Evolutionary conservation across 2,888 invertebrate genomes (phyloP), one percentile per base, ranked within the genome.

Genomic region (Philhelius pedissequus): DNA sequence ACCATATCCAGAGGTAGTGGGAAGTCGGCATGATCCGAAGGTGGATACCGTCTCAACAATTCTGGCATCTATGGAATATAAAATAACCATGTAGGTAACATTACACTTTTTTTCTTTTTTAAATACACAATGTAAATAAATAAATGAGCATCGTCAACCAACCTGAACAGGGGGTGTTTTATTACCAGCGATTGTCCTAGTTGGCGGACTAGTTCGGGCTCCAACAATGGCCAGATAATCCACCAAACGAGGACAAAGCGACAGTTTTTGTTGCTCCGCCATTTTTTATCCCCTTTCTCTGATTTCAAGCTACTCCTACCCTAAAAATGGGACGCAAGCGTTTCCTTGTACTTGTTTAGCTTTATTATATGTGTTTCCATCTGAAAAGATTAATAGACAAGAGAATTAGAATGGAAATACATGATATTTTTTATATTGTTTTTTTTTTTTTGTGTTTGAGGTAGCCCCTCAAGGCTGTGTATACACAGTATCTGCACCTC

Each of bases 201-300:
- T 89, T 13, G 94, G 93, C 88, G 94, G 92, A 80, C 92, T 93
- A 86, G 97, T 96, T 87, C 96, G 94, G 32, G 97, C 97, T 88
- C 99, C 99, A 88, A 99, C 98, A 90, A 99, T 97, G 88, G 99
- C 97, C 91, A 99, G 93, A 92, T 99, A 99, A 94, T 99, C 99
- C 92, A 97, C 96, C 90, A 97, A 93, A 88, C 97, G 95, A 89
- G 97, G 97, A 91, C 97, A 97, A 88, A 97, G 92, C 89, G 95
- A 95, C 90, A 96, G 95, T 90, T 95, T 95, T 91, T 96, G 96
- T 87, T 93, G 93, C 89, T 95, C 95, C 58, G 92, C 90, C 91
- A 92, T 91, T 82, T 81, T 80, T 48, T 30, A 25, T 52, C 35
- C 38, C 15, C 35, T 50, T 20, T 27, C 20, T 25, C 30, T 20